Evolutionary conservation across 2,888 invertebrate species (phyloP).

Genomic region (Oscheius sp.): DNA sequence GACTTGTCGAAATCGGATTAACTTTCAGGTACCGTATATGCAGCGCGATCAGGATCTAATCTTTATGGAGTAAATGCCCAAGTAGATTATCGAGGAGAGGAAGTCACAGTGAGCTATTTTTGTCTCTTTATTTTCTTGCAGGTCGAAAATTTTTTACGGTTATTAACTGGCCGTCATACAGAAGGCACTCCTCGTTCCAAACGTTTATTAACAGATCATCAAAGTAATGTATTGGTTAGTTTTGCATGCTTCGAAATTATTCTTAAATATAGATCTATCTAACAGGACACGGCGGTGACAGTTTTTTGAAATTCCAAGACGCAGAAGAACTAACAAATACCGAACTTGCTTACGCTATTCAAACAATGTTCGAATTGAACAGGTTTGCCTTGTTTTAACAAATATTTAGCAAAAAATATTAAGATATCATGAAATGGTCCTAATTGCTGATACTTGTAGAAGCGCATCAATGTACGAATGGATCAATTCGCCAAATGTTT

Average conservation of each 20-base stretch:
- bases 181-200: conserved; percentile 94
- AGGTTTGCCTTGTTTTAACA: conserved; percentile 75
- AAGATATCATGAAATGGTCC: conserved; percentile 95
- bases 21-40: conserved; percentile 86
- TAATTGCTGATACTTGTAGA: conserved; percentile 98
- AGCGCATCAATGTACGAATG: conserved; percentile 97
- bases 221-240: conserved; percentile 84
- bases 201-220: conserved; percentile 90
- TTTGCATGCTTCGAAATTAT: background rate
- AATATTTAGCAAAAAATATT: conserved; percentile 22
- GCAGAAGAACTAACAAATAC: conserved; percentile 98
- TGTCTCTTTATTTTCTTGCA: conserved; percentile 24
- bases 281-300: conserved; percentile 90
- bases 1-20: background rate
- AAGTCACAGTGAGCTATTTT: conserved; percentile 81
- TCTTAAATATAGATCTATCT: conserved; percentile 55
- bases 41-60: conserved; percentile 96
- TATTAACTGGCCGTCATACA: conserved; percentile 90
- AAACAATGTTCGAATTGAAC: conserved; percentile 99
- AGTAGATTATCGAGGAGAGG: conserved; percentile 74
- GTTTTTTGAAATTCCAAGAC: conserved; percentile 98
- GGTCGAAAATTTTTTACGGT: conserved; percentile 93
- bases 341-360: conserved; percentile 96
- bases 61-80: conserved; percentile 99
- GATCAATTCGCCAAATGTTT: conserved; percentile 96